Evolutionary conservation across 2,888 invertebrate genomes (phyloP).

Genomic region (Synanthedon formicaeformis): DNA sequence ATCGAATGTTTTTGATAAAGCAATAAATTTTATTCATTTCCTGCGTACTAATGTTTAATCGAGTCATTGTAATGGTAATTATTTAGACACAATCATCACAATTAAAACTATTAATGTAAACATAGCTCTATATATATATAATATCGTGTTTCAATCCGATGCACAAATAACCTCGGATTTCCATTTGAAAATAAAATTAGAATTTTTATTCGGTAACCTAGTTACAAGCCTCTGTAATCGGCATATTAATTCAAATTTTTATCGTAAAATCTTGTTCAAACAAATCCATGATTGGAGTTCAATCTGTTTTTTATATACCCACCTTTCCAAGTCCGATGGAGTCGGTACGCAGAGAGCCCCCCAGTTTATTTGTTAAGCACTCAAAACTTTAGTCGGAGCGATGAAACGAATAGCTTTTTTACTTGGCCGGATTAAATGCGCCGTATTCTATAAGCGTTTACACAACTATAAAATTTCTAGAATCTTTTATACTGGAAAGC

Average conservation of each 20-base stretch:
- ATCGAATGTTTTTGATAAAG: too few relatives aligned
- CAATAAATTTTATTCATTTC: too few relatives aligned
- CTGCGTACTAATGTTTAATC: too few relatives aligned
- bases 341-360: conserved; percentile 16
- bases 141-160: too few relatives aligned
- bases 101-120: too few relatives aligned
- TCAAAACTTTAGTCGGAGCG: conserved; percentile 24
- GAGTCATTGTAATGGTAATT: too few relatives aligned
- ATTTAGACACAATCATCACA: too few relatives aligned
- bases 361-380: conserved; percentile 30
- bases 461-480: background rate
- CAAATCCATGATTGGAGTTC: conserved; percentile 16
- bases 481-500: background rate
- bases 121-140: too few relatives aligned
- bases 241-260: conserved; percentile 14
- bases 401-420: conserved; percentile 26
- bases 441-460: background rate
- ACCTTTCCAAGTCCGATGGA: conserved; percentile 4
- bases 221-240: conserved; percentile 17
- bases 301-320: conserved; percentile 10
- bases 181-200: conserved; percentile 13
- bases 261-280: conserved; percentile 17
- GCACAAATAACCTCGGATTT: background rate
- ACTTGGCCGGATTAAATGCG: conserved; percentile 12
- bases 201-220: conserved; percentile 15